Evolutionary conservation across 2,113 vertebrate genomes (phyloP), one percentile per base, ranked within the genome.

Genomic region (Narcine bancroftii): DNA sequence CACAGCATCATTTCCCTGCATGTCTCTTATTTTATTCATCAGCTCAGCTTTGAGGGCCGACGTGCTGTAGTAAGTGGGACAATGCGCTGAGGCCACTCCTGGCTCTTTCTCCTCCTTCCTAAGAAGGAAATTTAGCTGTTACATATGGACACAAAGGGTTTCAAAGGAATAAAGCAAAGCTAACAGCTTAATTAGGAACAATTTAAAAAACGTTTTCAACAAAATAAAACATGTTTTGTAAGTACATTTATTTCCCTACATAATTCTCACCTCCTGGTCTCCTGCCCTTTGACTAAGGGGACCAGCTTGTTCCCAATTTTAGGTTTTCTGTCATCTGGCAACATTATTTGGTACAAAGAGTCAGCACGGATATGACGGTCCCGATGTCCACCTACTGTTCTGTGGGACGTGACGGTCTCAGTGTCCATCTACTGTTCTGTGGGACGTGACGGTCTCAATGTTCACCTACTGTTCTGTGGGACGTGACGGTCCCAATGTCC

Each of bases 41-140:
- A 96, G 95, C 2, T 96, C 96, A 2, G 94, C 92, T 93, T 94
- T 95, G 50, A 96, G 93, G 1, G 95, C 95, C 21, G 94, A 95
- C 92, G 95, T 93, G 0, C 11, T 95, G 92, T 96, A 96, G 92
- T 96, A 96, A n/a, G 95, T 94, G 47, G 96, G 94, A 76, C 96
- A 96, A 92, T 92, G 92, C 72, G 95, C 92, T 13, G 92, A 19
- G 4, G 94, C 92, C 15, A 42, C 69, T 0, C 53, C 69, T 92
- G 95, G 95, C 92, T 94, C 96, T 66, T 71, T 92, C 45, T 95
- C 95, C 36, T 69, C 65, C 91, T 92, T 94, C 94, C 96, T 97
- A 92, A 36, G 50, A 19, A 85, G 13, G 33, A 87, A 63, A n/a
- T 39, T 60, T 63, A 87, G 53, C 60, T 2, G 10, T n/a, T 63